A percentile compares a stretch with the other conserved stretches of the same genome.
Evolutionary conservation across 2,888 invertebrate genomes (phyloP).

Genomic region (Scaptomyza tumidula): DNA sequence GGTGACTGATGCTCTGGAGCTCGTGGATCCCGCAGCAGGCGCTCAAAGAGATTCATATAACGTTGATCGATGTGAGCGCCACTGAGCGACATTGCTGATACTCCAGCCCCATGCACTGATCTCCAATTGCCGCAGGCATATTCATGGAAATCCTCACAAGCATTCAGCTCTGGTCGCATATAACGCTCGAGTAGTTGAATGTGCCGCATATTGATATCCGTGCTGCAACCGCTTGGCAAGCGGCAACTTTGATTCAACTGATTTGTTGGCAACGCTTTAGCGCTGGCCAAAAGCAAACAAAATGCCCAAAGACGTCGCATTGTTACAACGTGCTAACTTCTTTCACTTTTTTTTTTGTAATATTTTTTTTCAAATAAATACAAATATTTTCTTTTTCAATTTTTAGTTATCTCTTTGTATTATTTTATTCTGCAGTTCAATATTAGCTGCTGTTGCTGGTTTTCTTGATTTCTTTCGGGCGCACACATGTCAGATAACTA

Average conservation of each 20-base stretch:
- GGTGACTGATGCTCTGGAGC: slow-evolving; percentile 40
- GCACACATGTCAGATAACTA: slow-evolving; percentile 54
- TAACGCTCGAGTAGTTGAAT: slow-evolving; percentile 59
- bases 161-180: slow-evolving; percentile 60
- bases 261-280: slow-evolving; percentile 34
- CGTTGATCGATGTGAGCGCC: slow-evolving; percentile 61
- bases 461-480: slow-evolving; percentile 34
- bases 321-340: background rate
- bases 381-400: background rate
- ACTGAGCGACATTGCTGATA: slow-evolving; percentile 66
- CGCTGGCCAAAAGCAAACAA: slow-evolving; percentile 41
- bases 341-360: background rate
- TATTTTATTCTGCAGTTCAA: slow-evolving; percentile 14
- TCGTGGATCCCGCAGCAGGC: slow-evolving; percentile 21
- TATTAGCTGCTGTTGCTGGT: slow-evolving; percentile 27
- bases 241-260: slow-evolving; percentile 69
- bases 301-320: slow-evolving; percentile 48
- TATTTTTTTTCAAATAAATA: background rate
- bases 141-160: slow-evolving; percentile 74
- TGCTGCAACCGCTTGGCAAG: slow-evolving; percentile 46
- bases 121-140: slow-evolving; percentile 78
- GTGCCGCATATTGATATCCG: slow-evolving; percentile 61
- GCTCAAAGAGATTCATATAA: slow-evolving; percentile 61
- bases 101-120: slow-evolving; percentile 36
- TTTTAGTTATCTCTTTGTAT: slow-evolving; percentile 1